Percentiles rank a stretch among this genome's conserved stretches.
Evolutionary conservation across 2,888 invertebrate genomes (phyloP).

Genomic region (Polydesmus complanatus): DNA sequence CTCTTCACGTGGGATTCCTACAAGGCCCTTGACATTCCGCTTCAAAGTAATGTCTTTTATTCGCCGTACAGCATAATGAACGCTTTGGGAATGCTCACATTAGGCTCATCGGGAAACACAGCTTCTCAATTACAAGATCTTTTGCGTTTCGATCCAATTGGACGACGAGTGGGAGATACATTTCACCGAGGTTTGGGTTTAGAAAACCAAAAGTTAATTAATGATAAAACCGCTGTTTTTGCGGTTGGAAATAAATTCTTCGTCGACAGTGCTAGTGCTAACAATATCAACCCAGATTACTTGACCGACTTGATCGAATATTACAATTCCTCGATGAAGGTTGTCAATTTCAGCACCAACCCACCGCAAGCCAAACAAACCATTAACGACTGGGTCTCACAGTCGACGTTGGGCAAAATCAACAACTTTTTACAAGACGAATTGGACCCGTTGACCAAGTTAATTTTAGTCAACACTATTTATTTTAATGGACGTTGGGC

Average conservation of each 20-base stretch:
- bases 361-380: conserved; percentile 1
- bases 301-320: not conserved
- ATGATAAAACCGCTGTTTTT: not conserved
- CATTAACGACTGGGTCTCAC: conserved; percentile 3
- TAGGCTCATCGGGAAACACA: not conserved
- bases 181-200: conserved; percentile 1
- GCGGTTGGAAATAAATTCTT: conserved; percentile 4
- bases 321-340: conserved; percentile 4
- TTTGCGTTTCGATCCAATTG: not conserved
- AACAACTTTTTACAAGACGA: not conserved
- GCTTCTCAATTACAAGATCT: not conserved
- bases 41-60: conserved; percentile 1
- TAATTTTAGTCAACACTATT: conserved; percentile 8
- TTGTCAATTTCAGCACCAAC: not conserved
- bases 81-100: conserved; percentile 8
- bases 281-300: conserved; percentile 5
- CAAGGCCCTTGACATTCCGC: not conserved
- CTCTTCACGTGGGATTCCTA: conserved; percentile 7
- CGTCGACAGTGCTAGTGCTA: conserved; percentile 1
- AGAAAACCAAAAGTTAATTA: conserved; percentile 1
- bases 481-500: conserved; percentile 6
- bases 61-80: conserved; percentile 12
- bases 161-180: not conserved
- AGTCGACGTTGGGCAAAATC: conserved; percentile 1
- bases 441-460: conserved; percentile 3